A percentile compares a stretch with the other conserved stretches of the same genome.
These are phyloP conservation scores for Tiliqua scincoides DNA, from an alignment of 2,113 vertebrate genomes.

Conservation along the genomic window DNA sequence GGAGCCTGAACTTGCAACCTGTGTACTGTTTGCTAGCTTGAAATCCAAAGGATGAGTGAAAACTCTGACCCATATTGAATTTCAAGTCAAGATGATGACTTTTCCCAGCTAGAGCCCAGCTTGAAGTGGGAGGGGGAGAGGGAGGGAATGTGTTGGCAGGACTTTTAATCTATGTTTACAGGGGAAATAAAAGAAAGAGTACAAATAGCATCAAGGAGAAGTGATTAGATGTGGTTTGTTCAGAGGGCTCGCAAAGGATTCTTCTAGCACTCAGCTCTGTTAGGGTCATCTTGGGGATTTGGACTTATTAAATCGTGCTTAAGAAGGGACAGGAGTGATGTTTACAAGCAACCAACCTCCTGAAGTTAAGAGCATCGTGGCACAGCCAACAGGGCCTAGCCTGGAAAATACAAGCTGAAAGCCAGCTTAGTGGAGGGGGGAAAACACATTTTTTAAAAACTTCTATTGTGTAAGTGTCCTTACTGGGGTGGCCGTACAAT, in stretches of 20 bases:
- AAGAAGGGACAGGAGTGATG: constrained; percentile 9
- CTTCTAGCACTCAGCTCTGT: constrained; percentile 14
- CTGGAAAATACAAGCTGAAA: background rate
- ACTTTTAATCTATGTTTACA: constrained; percentile 46
- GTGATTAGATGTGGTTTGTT: constrained; percentile 25
- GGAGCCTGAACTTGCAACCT: background rate
- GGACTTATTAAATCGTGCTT: constrained; percentile 40
- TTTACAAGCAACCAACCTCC: constrained; percentile 3
- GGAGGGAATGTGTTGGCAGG: constrained; percentile 20
- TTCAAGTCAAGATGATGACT: constrained; percentile 23
- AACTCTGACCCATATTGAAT: background rate
- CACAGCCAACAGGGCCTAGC: background rate
- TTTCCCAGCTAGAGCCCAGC: constrained; percentile 4
- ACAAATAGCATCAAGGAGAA: constrained; percentile 49
- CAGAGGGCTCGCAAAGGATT: constrained; percentile 42
- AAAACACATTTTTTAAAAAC: background rate
- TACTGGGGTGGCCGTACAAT: no score
- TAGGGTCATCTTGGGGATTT: constrained; percentile 49
- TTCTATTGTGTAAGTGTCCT: background rate
- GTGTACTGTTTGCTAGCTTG: background rate
- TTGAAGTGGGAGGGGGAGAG: constrained; percentile 41
- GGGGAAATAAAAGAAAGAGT: background rate
- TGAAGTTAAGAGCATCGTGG: background rate
- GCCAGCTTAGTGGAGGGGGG: background rate
- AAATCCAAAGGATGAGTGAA: background rate